A percentile compares a stretch with the other conserved stretches of the same genome.
Evolutionary conservation across 2,797 vertebrate species (phyloP).

Genomic region (Columba guinea): DNA sequence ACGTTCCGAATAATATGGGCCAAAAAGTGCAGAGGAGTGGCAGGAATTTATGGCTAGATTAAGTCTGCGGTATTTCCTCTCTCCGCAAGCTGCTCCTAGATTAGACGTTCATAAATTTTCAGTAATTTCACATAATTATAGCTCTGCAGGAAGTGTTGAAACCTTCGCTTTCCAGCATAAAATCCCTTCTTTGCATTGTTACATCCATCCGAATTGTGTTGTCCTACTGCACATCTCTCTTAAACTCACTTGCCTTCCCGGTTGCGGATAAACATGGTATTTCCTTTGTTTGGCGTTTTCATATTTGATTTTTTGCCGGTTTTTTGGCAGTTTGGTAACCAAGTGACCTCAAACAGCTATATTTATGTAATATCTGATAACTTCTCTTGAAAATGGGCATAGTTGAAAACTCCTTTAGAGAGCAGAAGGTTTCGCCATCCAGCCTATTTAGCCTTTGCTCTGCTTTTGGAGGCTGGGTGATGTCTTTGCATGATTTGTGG

Average conservation of each 20-base stretch:
- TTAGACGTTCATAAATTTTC: neutral
- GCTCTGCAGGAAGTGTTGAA: constrained; percentile 2
- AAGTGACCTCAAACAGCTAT: neutral
- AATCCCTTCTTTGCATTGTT: neutral
- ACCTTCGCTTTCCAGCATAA: neutral
- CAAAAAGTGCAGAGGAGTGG: constrained; percentile 17
- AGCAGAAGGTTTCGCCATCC: accelerated
- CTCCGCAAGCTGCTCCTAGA: neutral
- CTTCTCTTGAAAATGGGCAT: neutral
- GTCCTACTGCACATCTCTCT: neutral
- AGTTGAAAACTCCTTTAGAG: neutral
- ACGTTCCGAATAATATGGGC: neutral
- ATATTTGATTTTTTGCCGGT: neutral
- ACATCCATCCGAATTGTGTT: neutral
- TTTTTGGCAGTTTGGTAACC: neutral
- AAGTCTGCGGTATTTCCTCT: constrained; percentile 43
- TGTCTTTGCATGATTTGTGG: neutral
- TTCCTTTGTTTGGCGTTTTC: constrained; percentile 11
- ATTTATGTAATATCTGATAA: neutral
- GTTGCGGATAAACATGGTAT: neutral
- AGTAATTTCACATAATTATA: neutral
- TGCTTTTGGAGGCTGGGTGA: neutral
- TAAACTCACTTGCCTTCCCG: neutral
- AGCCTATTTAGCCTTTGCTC: neutral
- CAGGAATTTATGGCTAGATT: constrained; percentile 55